Evolutionary conservation across 2,888 invertebrate species (phyloP).

Genomic region (Leptinotarsa juncta): DNA sequence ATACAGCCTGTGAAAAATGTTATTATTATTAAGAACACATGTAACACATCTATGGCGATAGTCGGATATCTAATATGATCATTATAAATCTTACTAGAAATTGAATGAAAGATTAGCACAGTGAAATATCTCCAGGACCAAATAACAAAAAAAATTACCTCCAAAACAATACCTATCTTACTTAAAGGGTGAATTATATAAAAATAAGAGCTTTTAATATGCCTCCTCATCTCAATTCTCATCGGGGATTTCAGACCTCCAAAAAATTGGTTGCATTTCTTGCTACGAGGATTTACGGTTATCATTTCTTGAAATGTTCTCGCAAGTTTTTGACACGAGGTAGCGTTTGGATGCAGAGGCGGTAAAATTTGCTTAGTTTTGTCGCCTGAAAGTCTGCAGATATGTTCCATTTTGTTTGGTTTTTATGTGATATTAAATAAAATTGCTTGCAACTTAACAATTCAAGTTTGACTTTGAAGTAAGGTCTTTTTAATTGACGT

Average conservation of each 20-base stretch:
- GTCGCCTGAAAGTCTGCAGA: neutral
- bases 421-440: too few species aligned
- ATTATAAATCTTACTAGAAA: neutral
- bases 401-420: neutral
- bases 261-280: constrained; percentile 24
- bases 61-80: neutral
- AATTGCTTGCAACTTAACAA: too few species aligned
- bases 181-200: constrained; percentile 39
- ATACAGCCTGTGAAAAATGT: constrained; percentile 28
- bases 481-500: too few species aligned
- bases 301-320: constrained; percentile 13
- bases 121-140: constrained; percentile 18
- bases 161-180: constrained; percentile 23
- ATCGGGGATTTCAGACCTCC: constrained; percentile 16
- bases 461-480: too few species aligned
- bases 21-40: neutral
- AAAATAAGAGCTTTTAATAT: constrained; percentile 23
- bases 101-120: neutral
- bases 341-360: constrained; percentile 21
- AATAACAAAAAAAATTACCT: constrained; percentile 21
- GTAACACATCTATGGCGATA: constrained; percentile 1
- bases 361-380: neutral
- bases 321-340: neutral
- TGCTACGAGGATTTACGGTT: constrained; percentile 23
- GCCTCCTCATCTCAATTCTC: constrained; percentile 28